These are phyloP conservation scores for Magallana nippona DNA, from an alignment of 2,888 invertebrate genomes.

Conservation along the genomic window DNA sequence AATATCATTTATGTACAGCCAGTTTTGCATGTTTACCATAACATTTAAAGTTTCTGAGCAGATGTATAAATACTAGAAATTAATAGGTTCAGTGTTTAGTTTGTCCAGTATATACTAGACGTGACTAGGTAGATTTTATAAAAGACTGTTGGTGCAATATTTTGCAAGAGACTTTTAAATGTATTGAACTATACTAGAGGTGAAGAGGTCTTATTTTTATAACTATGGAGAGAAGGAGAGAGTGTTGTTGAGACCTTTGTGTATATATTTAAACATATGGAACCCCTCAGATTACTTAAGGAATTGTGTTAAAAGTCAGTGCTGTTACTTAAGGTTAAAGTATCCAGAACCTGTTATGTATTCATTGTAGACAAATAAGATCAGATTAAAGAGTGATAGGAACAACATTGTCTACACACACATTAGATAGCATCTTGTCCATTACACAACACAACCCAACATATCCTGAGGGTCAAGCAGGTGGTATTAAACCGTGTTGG, in stretches of 20 bases:
- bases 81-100: no score
- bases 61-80: neutral
- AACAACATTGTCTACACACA: constrained; percentile 30
- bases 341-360: neutral
- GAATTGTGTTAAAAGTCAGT: neutral
- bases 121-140: neutral
- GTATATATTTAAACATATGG: neutral
- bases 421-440: constrained; percentile 13
- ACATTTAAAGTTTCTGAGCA: neutral
- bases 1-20: neutral
- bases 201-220: neutral
- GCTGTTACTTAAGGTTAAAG: neutral
- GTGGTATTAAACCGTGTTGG: constrained; percentile 19
- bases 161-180: neutral
- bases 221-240: neutral
- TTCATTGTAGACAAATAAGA: constrained; percentile 21
- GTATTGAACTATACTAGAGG: neutral
- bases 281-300: neutral
- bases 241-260: neutral
- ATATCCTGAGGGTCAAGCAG: constrained; percentile 19
- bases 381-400: constrained; percentile 22
- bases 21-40: neutral
- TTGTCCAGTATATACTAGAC: no score
- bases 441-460: constrained; percentile 15
- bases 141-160: constrained; percentile 6